A percentile compares a stretch with the other conserved stretches of the same genome.
phyloP scores from a whole-genome alignment of 2,888 invertebrate genomes.

The Neria commutata region DNA sequence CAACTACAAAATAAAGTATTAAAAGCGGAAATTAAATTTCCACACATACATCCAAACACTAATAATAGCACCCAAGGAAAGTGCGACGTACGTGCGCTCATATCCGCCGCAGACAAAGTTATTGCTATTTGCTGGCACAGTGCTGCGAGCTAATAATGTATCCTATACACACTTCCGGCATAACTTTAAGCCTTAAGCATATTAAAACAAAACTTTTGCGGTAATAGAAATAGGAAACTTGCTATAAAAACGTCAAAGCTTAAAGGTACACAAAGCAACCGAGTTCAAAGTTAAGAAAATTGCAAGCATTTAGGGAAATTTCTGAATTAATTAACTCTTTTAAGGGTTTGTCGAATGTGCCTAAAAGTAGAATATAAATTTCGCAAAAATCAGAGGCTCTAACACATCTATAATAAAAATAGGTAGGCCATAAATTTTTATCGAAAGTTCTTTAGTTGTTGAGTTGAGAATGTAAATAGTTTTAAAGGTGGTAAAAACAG shows the following conservation, averaged over 20 bases:
- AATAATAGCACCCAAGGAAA: neutral
- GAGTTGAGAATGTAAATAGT: too few species aligned
- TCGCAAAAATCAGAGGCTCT: too few species aligned
- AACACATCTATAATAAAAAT: too few species aligned
- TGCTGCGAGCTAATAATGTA: neutral
- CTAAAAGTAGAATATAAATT: too few species aligned
- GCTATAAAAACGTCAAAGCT: conserved; percentile 52
- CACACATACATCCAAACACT: conserved; percentile 39
- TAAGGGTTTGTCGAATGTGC: too few species aligned
- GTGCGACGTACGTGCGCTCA: conserved; percentile 6
- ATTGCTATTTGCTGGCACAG: conserved; percentile 15
- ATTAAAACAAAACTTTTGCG: conserved; percentile 28
- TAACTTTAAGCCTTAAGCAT: conserved; percentile 7
- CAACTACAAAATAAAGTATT: neutral
- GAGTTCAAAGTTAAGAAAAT: conserved; percentile 43
- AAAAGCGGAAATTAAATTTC: conserved; percentile 52
- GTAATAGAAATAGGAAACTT: too few species aligned
- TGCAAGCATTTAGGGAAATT: too few species aligned
- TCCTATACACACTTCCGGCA: neutral
- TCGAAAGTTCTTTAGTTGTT: too few species aligned
- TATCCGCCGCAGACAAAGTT: conserved; percentile 47
- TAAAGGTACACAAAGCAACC: conserved; percentile 4
- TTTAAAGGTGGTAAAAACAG: too few species aligned
- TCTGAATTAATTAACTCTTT: too few species aligned
- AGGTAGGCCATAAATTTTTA: too few species aligned